Base-by-base conservation (phyloP, 1,140 invertebrate species). In the Zaprionus ornatus region DNA sequence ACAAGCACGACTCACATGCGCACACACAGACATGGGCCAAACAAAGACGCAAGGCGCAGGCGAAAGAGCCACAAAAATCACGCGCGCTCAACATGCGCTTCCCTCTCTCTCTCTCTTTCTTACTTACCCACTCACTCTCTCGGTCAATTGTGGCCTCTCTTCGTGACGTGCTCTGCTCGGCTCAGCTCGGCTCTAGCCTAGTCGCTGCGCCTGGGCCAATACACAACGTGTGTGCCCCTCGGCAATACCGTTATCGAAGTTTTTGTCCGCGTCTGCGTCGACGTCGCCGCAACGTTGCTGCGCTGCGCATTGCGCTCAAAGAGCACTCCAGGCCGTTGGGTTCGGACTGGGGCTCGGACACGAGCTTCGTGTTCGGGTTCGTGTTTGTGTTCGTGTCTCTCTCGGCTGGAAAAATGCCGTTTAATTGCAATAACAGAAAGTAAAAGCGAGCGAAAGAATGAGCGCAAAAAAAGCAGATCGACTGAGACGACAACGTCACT, bases 351-450 rank as follows among this genome's bases (percentile, higher is more conserved):
- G 60, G 42, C 66, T 75, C 56, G 35, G 57, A 13, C 35, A 42
- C 37, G 35, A 23, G 32, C 50, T 54, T 72, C 66, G 52, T 21
- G 25, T 21, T 68, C 64, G 29, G 42, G 29, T 29, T 25, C 15
- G 35, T 19, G 32, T 7, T 50, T 42, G 32, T 57, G 64, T 65
- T 67, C 76, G 50, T 54, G 45, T 40, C 67, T 82, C 57, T 67
- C 65, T 79, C 78, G 65, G 73, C 82, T 66, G 85, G 81, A 83
- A 90, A 86, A 90, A 85, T 77, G 68, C 79, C 82, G 86, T 90
- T 90, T 90, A 85, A 85, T 90, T 90, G 79, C 76, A 82, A 90
- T 71, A 74, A 71, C 85, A 60, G 84, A 88, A 88, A 88, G 84
- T 88, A 88, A 88, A 88, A 88, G 84, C 80, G 78, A 88, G 74